Evolutionary conservation across 2,113 vertebrate genomes (phyloP), one percentile per base, ranked within the genome.

Genomic region (Theristicus caerulescens): DNA sequence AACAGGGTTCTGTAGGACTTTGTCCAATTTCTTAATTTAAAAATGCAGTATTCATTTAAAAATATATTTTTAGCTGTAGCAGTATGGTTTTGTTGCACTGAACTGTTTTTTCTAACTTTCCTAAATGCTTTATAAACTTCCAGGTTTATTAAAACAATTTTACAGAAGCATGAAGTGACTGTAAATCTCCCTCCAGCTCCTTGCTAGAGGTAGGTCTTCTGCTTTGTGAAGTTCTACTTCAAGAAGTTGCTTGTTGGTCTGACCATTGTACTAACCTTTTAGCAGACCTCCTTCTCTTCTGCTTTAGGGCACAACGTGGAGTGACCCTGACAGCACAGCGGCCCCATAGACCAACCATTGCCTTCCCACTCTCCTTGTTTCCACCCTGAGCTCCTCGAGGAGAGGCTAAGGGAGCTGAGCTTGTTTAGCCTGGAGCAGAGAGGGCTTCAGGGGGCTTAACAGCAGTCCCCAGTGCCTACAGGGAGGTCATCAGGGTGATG

Each of bases 1-100:
- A 92, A 86, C 64, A 94, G 88, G 54, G 40, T 81, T 95, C 86
- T 82, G 65, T 81, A 95, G 85, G 95, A 90, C 69, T 92, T 91
- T 34, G 36, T 97, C 95, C 97, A 97, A 91, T 83, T 97, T 94
- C 94, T 96, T 97, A 97, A 97, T 97, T 97, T 96, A 96, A 97
- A 97, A 97, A 95, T 76, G 27, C 44, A 83, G 66, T 73, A 82
- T 92, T 97, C 78, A 83, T 97, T 96, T 88, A 16, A 93, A 97
- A 72, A 79, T 66, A 70, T 95, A 90, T 95, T 97, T 97, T 97
- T 97, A 97, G 93, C 80, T 47, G 62, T 58, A 77, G 93, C 55
- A 82, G 77, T 74, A 94, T 86, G 90, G 52, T 73, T 91, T 95
- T 92, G 64, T 90, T 93, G 64, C 71, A 84, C 46, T 85, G 32